phyloP scores from a whole-genome alignment of 1,140 invertebrate genomes.

The Trichonephila clavata region DNA sequence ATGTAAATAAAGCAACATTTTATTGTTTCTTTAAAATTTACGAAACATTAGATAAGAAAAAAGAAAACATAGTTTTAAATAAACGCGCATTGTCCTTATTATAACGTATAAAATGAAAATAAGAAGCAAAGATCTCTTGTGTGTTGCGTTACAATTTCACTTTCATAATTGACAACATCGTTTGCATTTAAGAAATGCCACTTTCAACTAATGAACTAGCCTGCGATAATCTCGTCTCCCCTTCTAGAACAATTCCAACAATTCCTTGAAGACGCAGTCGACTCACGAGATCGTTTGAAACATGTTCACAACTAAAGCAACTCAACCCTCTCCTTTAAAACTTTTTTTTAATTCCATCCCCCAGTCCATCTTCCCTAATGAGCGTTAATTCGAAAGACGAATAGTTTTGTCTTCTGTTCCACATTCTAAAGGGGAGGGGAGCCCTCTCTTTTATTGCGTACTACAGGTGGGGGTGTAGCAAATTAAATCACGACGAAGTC shows the following conservation, averaged over 20 bases:
- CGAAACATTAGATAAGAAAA: no score
- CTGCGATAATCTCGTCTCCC: not conserved
- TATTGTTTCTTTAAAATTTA: no score
- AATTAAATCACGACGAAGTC: slow-evolving; percentile 59
- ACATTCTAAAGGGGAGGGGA: not conserved
- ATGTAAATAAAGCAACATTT: no score
- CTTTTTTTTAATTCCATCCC: not conserved
- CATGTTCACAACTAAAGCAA: not conserved
- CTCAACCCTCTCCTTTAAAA: not conserved
- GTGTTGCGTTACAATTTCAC: no score
- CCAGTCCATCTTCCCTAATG: slow-evolving; percentile 3
- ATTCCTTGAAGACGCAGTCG: not conserved
- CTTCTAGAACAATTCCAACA: not conserved
- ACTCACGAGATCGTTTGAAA: slow-evolving; percentile 25
- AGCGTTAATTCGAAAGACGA: slow-evolving; percentile 46
- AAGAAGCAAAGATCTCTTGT: no score
- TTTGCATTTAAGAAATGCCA: not conserved
- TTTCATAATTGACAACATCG: no score
- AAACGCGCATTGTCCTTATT: no score
- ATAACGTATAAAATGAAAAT: no score
- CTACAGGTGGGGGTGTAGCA: slow-evolving; percentile 47
- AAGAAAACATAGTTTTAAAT: no score
- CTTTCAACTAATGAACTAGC: not conserved
- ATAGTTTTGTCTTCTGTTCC: not conserved
- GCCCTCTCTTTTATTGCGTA: not conserved